Percentiles rank a stretch among this genome's conserved stretches.
Conservation (phyloP, 2,113 vertebrate genomes). For the Vimba vimba region DNA sequence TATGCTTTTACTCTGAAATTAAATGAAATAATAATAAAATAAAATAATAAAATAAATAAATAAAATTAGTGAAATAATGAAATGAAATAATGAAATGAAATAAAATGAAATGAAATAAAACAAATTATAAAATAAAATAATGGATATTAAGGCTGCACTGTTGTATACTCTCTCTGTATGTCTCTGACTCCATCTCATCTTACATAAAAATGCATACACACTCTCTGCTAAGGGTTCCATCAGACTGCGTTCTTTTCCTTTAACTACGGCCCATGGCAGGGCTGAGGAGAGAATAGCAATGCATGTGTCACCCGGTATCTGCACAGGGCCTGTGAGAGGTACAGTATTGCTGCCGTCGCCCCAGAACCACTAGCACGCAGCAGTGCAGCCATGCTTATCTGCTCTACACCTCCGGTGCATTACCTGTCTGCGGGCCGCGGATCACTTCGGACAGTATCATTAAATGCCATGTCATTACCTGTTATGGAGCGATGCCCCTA, state of each 20-base stretch:
- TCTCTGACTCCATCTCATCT: neutral
- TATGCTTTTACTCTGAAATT: neutral
- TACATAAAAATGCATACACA: constrained; percentile 57
- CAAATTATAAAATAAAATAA: neutral
- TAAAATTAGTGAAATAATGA: neutral
- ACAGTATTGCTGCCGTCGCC: constrained; percentile 72
- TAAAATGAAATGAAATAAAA: neutral
- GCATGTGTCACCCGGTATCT: constrained; percentile 92
- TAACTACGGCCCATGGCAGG: constrained; percentile 69
- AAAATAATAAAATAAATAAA: neutral
- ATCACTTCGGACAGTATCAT: constrained; percentile 99
- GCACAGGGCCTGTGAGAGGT: constrained; percentile 87
- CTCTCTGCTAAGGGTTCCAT: constrained; percentile 65
- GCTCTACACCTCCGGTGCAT: constrained; percentile 86
- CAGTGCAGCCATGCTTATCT: constrained; percentile 89
- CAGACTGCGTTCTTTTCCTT: constrained; percentile 72
- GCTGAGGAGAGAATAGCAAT: constrained; percentile 74
- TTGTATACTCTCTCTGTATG: too few relatives aligned
- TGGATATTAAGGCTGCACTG: neutral
- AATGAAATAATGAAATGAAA: neutral
- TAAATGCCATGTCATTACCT: constrained; percentile 99
- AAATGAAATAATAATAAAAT: neutral
- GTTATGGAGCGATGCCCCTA: constrained; percentile 94
- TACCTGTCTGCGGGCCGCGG: constrained; percentile 87
- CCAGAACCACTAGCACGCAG: constrained; percentile 46